Conservation (phyloP, 2,888 invertebrate genomes). For the Podabrus alpinus region DNA sequence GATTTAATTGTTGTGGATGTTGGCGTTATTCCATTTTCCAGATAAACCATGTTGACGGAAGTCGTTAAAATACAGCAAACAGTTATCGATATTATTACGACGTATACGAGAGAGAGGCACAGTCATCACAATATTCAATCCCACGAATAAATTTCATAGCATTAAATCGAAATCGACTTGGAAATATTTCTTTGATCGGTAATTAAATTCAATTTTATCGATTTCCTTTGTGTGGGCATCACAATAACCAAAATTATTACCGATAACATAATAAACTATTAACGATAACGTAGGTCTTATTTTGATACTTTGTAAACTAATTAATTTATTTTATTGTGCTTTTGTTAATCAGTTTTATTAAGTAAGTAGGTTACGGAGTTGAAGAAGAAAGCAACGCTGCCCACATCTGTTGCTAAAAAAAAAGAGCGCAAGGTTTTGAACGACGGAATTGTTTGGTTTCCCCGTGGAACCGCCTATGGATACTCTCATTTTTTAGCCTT, state of each 20-base stretch:
- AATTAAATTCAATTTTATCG: background rate
- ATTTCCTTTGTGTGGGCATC: background rate
- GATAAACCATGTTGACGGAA: slow-evolving; percentile 15
- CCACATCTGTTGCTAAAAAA: too few relatives aligned
- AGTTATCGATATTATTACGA: background rate
- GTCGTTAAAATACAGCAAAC: slow-evolving; percentile 8
- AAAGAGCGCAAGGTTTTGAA: too few relatives aligned
- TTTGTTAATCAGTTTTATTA: background rate
- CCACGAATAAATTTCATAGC: background rate
- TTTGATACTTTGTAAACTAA: background rate
- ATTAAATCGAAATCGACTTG: background rate
- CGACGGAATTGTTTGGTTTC: background rate
- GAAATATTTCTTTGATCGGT: background rate
- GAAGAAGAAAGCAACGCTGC: too few relatives aligned
- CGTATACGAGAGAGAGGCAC: background rate
- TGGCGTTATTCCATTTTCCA: background rate
- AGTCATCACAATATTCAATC: background rate
- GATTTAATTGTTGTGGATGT: slow-evolving; percentile 9
- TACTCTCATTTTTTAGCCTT: background rate
- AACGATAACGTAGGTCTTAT: background rate
- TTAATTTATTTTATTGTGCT: background rate
- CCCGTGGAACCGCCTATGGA: background rate
- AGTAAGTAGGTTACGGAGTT: background rate
- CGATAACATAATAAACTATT: background rate
- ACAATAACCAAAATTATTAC: background rate